Base-by-base conservation (phyloP, 2,113 vertebrate species). In the Centrocercus urophasianus region DNA sequence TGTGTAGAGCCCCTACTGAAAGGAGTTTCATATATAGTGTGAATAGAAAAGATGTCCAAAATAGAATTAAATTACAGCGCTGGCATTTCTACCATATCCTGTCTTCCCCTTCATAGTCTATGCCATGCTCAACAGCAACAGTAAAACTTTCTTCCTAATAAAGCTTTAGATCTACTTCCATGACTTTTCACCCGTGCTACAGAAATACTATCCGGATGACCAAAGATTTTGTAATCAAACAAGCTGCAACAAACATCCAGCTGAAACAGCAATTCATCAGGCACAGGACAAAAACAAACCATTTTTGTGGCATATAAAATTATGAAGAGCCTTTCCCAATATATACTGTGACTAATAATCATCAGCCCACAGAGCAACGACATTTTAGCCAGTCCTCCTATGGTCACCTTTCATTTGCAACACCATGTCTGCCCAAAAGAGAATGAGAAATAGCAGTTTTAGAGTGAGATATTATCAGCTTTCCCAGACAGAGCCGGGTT, bases 191-290 rank as follows among this genome's bases (percentile, higher is more conserved):
- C 57, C 59, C 73, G 0, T 81, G 65, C 48, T 91, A 28, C 76
- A 81, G 86, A 93, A 93, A 94, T 88, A 70, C 72, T 90, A 78
- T 72, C 61, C 83, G 54, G 63, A 94, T 86, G 94, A 90, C 94
- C 95, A 93, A 95, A 82, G 88, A 84, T 88, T 94, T 90, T 86
- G 93, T 84, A 95, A 93, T 88, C 80, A 82, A 95, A 82, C 94
- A 95, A 95, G 95, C 90, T 90, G 79, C 83, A 97, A 90, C 94
- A 94, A 84, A 96, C 65, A 91, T 42, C 76, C 90, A 90, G 93
- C 83, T 93, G 95, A 96, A 96, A 82, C 88, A 95, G 95, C 92
- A 79, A 59, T 84, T 93, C 42, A 84, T 50, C 27, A 14, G 54
- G 43, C 92, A 91, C 16, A 1, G 48, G 81, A 77, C 76, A 94